Percentiles rank a stretch among this genome's conserved stretches.
Conservation (phyloP, 2,113 vertebrate genomes). For the Lutjanus erythropterus region DNA sequence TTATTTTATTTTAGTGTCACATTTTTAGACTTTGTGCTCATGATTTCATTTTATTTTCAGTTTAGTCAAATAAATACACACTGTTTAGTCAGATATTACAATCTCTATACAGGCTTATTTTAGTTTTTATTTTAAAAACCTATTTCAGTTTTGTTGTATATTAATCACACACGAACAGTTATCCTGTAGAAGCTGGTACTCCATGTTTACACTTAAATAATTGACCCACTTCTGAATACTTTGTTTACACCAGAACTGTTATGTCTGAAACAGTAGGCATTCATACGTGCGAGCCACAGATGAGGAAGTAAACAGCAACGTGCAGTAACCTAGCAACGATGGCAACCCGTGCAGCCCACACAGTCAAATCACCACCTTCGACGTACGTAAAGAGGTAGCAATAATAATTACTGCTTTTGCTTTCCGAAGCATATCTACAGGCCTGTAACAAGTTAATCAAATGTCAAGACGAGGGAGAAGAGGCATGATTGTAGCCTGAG, state of each 20-base stretch:
- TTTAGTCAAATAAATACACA: not conserved
- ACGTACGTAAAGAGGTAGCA: conserved; percentile 9
- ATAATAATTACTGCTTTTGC: conserved; percentile 1
- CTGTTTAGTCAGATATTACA: not conserved
- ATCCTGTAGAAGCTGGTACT: not conserved
- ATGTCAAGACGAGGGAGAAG: conserved; percentile 5
- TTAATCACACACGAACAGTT: not conserved
- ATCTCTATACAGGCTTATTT: not conserved
- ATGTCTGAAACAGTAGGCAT: not conserved
- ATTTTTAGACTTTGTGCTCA: not conserved
- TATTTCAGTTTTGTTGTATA: not conserved
- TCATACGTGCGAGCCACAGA: conserved; percentile 21
- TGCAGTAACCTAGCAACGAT: conserved; percentile 63
- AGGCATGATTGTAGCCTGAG: conserved; percentile 14
- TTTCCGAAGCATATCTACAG: conserved; percentile 23
- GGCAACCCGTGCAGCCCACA: conserved; percentile 44
- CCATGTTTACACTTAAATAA: not conserved
- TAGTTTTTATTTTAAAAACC: not conserved
- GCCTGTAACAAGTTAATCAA: conserved; percentile 16
- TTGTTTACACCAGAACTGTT: not conserved
- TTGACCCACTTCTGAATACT: not conserved
- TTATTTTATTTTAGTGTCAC: not conserved
- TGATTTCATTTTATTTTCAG: not conserved
- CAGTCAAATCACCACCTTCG: conserved; percentile 17
- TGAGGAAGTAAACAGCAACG: conserved; percentile 45